A percentile compares a stretch with the other conserved stretches of the same genome.
Conservation (phyloP, 1,140 invertebrate genomes). For the Zophobas morio region DNA sequence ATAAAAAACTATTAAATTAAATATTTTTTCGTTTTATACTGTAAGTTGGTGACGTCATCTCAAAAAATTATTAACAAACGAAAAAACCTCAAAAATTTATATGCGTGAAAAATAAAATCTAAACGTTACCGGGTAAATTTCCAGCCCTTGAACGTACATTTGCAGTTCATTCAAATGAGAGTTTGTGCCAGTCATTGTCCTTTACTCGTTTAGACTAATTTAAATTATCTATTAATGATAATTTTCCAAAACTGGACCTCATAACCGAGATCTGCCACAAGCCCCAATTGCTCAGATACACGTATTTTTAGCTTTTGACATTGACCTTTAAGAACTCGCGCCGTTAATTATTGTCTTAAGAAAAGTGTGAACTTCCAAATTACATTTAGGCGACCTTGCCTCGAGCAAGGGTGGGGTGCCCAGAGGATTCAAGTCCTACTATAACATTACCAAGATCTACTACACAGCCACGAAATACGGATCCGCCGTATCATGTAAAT, state of each 20-base stretch:
- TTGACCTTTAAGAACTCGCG: slow-evolving; percentile 27
- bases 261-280: too few relatives aligned
- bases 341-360: background rate
- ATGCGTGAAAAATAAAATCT: background rate
- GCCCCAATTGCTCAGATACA: background rate
- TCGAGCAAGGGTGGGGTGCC: slow-evolving; percentile 15
- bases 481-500: background rate
- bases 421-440: background rate
- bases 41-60: too few relatives aligned
- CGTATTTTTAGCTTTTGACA: slow-evolving; percentile 3
- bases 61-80: too few relatives aligned
- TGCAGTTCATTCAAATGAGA: background rate
- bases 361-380: slow-evolving; percentile 2
- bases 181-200: background rate
- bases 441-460: too few relatives aligned
- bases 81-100: background rate
- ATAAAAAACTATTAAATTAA: too few relatives aligned
- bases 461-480: too few relatives aligned
- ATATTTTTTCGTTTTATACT: too few relatives aligned
- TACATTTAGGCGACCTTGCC: slow-evolving; percentile 32
- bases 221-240: background rate
- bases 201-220: background rate
- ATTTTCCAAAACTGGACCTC: slow-evolving; percentile 1
- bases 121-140: background rate
- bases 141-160: background rate